Base-by-base conservation (phyloP, 2,113 vertebrate genomes). In the Pterocles gutturalis region DNA sequence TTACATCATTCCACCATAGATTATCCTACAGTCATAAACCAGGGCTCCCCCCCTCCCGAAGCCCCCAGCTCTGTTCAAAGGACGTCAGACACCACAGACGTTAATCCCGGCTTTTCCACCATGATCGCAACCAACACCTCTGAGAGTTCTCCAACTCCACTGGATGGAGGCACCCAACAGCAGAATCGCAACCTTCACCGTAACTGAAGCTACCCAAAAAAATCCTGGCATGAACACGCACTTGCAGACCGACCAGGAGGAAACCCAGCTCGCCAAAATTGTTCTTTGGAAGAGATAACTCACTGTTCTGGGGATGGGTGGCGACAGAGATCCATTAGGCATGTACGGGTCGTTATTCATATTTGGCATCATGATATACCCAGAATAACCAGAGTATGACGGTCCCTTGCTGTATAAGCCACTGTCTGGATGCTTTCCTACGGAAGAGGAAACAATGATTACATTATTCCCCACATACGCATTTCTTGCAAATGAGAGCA, bases 311-410 rank as follows among this genome's bases (percentile, higher is more conserved):
- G 99, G 98, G 98, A 99, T 99, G 97, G 99, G 99, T 84, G 99
- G 99, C 73, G 99, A 99, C 87, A 99, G 98, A 91, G 99, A 99
- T 98, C 99, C 99, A 77, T 99, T 99, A 97, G 98, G 99, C 99
- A 99, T 99, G 98, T 99, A 99, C 19, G 99, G 99, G 97, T 99
- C 99, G 77, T 98, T 99, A 96, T 98, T 99, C 99, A 99, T 99
- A 98, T 99, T 99, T 98, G 99, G 99, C 99, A 99, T 99, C 99
- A 99, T 99, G 98, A 99, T 99, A 98, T 99, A 99, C 93, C 99
- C 99, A n/a, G 99, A 99, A 94, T 99, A 99, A 92, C 98, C 98
- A 4, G 98, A 90, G 97, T 99, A 99, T 5, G 98, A 98, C 89
- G 99, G 99, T 91, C 99, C 99, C 98, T 99, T 99, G 98, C 96